These are phyloP conservation scores for Oreochromis aureus DNA, from an alignment of 2,113 vertebrate genomes.

Conservation along the genomic window DNA sequence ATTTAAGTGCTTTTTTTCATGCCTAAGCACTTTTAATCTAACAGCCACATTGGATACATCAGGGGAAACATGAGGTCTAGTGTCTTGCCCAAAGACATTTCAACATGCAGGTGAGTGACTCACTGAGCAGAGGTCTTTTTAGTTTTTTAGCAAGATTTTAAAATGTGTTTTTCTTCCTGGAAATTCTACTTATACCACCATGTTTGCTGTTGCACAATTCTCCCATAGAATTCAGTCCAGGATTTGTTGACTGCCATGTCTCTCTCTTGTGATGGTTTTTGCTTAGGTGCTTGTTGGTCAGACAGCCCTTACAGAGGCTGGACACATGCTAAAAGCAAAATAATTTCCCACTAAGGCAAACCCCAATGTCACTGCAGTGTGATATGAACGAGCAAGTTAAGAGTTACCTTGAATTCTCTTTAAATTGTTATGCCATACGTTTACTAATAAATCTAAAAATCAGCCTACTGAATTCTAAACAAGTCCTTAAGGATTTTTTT, in stretches of 20 bases:
- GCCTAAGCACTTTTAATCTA: background rate
- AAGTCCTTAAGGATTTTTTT: background rate
- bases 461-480: background rate
- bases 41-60: background rate
- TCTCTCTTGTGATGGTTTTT: background rate
- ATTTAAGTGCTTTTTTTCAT: background rate
- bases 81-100: background rate
- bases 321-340: background rate
- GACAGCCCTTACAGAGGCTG: too few species aligned
- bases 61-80: background rate
- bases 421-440: accelerated
- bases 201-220: background rate
- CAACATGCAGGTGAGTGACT: background rate
- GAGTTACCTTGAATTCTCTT: accelerated
- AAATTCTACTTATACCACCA: background rate
- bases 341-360: background rate
- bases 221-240: background rate
- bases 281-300: background rate
- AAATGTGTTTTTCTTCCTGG: background rate
- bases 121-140: background rate
- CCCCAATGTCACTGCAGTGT: accelerated
- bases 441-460: background rate
- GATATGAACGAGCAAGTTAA: background rate
- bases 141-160: background rate
- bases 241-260: background rate